Percentiles rank a stretch among this genome's conserved stretches.
These are phyloP conservation scores for Pelobates cultripes DNA, from an alignment of 2,797 vertebrate species.

Conservation along the genomic window DNA sequence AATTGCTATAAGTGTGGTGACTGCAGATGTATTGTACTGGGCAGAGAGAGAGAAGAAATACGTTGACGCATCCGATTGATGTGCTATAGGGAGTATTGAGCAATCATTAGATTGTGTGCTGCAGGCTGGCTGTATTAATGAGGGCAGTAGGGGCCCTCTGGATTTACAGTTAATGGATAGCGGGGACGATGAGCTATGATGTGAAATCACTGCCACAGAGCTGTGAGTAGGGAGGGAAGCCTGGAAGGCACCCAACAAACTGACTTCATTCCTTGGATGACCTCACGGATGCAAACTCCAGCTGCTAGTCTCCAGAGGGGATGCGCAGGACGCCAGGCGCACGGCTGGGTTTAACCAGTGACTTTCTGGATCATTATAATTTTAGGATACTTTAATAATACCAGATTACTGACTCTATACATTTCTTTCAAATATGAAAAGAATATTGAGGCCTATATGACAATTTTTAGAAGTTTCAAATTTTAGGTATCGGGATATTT, in stretches of 20 bases:
- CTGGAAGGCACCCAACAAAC: conserved; percentile 41
- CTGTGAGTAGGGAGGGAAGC: not conserved
- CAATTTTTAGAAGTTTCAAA: too few relatives aligned
- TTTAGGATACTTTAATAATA: not conserved
- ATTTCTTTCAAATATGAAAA: too few relatives aligned
- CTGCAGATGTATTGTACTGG: too few relatives aligned
- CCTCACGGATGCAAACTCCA: conserved; percentile 40
- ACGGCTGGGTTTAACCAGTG: conserved; percentile 34
- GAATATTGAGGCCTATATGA: too few relatives aligned
- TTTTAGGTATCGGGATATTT: too few relatives aligned
- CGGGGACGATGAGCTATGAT: not conserved
- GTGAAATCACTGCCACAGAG: conserved; percentile 1
- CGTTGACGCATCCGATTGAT: not conserved
- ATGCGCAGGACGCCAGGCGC: conserved; percentile 10
- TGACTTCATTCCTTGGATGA: conserved; percentile 52
- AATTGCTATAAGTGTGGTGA: too few relatives aligned
- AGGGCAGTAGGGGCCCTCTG: not conserved
- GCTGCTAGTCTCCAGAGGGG: conserved; percentile 36
- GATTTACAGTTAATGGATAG: not conserved
- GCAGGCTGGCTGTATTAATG: not conserved
- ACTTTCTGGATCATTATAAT: not conserved
- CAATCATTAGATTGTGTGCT: not conserved
- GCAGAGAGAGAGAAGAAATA: too few relatives aligned
- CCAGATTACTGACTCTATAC: too few relatives aligned
- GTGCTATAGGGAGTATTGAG: not conserved